A percentile compares a stretch with the other conserved stretches of the same genome.
These are phyloP conservation scores for Melanerpes aurifrons DNA, from an alignment of 2,113 vertebrate genomes.

Conservation along the genomic window DNA sequence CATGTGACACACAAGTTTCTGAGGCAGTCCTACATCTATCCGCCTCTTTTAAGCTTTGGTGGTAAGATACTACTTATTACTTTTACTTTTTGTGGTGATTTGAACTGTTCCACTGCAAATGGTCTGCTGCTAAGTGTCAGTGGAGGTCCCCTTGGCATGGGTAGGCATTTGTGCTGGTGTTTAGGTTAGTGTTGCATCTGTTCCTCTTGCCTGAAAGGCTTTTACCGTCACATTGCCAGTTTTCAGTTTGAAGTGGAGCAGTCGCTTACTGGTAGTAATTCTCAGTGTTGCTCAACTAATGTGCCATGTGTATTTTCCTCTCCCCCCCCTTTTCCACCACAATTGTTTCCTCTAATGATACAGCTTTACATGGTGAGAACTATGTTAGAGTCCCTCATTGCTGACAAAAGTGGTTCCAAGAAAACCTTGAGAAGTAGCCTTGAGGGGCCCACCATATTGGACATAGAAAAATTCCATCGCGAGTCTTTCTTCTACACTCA, in stretches of 20 bases:
- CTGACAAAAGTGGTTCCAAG: slow-evolving; percentile 93
- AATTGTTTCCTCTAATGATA: slow-evolving; percentile 73
- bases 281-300: slow-evolving; percentile 73
- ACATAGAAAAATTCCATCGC: slow-evolving; percentile 93
- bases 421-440: slow-evolving; percentile 92
- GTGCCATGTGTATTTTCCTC: slow-evolving; percentile 75
- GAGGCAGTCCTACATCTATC: slow-evolving; percentile 85
- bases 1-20: slow-evolving; percentile 87
- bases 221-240: slow-evolving; percentile 21
- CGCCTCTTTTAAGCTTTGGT: slow-evolving; percentile 86
- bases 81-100: slow-evolving; percentile 66
- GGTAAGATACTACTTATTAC: slow-evolving; percentile 81
- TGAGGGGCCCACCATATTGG: slow-evolving; percentile 92
- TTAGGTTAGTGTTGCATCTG: neutral
- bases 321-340: slow-evolving; percentile 59
- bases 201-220: slow-evolving; percentile 43
- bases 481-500: slow-evolving; percentile 94
- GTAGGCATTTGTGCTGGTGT: slow-evolving; percentile 28
- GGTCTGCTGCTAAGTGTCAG: slow-evolving; percentile 18
- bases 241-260: slow-evolving; percentile 61
- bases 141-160: slow-evolving; percentile 40
- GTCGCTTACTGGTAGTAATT: slow-evolving; percentile 59
- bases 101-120: slow-evolving; percentile 50
- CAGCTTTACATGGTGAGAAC: slow-evolving; percentile 94
- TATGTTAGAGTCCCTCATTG: slow-evolving; percentile 93